phyloP scores from a whole-genome alignment of 1,140 invertebrate species.

The Drosophila ogumai region DNA sequence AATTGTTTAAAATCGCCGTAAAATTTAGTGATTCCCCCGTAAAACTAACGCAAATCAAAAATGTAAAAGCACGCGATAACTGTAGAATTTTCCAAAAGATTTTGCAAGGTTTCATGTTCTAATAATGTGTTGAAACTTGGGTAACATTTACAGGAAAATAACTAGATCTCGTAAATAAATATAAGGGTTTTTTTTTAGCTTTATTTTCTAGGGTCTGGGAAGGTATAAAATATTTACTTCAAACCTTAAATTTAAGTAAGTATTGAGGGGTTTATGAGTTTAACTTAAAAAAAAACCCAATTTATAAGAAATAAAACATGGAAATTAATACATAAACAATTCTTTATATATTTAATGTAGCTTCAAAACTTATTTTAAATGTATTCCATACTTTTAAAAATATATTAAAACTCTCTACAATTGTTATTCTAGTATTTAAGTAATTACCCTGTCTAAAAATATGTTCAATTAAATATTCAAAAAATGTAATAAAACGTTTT shows the following conservation, averaged over 20 bases:
- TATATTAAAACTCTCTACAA: neutral
- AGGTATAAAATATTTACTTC: neutral
- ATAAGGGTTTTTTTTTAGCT: neutral
- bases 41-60: constrained; percentile 39
- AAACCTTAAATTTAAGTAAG: neutral
- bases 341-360: neutral
- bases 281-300: neutral
- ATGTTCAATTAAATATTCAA: neutral
- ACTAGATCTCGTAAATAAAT: neutral
- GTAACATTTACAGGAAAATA: too few species aligned
- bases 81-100: constrained; percentile 10
- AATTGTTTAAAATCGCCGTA: constrained; percentile 16
- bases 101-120: neutral
- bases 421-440: neutral
- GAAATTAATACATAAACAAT: neutral
- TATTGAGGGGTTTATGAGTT: neutral
- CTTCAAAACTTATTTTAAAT: neutral
- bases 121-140: neutral
- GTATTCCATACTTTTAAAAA: neutral
- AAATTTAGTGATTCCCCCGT: constrained; percentile 41
- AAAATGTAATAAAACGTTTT: neutral
- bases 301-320: neutral
- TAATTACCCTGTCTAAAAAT: too few species aligned
- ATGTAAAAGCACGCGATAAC: constrained; percentile 2
- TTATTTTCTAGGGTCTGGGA: neutral